Conservation (phyloP, 2,888 invertebrate species). For the Polydrusus pterygomalis region DNA sequence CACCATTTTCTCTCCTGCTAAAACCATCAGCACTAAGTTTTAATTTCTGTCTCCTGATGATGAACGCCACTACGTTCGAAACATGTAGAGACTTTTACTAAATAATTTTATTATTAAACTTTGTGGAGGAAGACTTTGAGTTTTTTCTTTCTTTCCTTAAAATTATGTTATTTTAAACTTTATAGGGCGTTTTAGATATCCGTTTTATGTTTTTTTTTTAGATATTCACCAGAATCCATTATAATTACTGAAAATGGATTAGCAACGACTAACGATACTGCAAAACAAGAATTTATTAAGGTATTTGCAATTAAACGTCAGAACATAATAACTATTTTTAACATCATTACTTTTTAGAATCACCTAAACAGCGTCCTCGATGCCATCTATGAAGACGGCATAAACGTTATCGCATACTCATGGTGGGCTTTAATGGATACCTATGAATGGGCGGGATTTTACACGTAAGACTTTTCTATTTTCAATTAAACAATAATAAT, state of each 20-base stretch:
- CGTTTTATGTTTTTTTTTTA: not conserved
- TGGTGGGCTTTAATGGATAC: constrained; percentile 79
- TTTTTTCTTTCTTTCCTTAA: too few species aligned
- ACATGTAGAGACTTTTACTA: too few species aligned
- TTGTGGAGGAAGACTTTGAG: too few species aligned
- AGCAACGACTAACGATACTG: constrained; percentile 73
- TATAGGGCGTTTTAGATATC: too few species aligned
- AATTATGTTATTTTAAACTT: too few species aligned
- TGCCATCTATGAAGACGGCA: constrained; percentile 67
- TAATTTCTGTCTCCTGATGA: too few species aligned
- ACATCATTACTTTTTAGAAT: constrained; percentile 53
- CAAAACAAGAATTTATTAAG: constrained; percentile 70
- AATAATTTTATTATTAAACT: too few species aligned
- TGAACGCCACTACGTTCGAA: too few species aligned
- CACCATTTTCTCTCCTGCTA: too few species aligned
- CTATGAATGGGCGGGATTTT: constrained; percentile 77
- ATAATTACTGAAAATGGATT: constrained; percentile 78
- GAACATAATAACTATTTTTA: too few species aligned
- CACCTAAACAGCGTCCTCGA: constrained; percentile 56
- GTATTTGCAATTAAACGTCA: too few species aligned
- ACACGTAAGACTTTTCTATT: constrained; percentile 57
- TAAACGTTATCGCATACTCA: constrained; percentile 74
- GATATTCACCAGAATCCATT: constrained; percentile 74
- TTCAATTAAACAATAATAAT: not conserved
- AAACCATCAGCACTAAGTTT: too few species aligned